phyloP scores from a whole-genome alignment of 2,797 vertebrate genomes.

The Columba guinea region DNA sequence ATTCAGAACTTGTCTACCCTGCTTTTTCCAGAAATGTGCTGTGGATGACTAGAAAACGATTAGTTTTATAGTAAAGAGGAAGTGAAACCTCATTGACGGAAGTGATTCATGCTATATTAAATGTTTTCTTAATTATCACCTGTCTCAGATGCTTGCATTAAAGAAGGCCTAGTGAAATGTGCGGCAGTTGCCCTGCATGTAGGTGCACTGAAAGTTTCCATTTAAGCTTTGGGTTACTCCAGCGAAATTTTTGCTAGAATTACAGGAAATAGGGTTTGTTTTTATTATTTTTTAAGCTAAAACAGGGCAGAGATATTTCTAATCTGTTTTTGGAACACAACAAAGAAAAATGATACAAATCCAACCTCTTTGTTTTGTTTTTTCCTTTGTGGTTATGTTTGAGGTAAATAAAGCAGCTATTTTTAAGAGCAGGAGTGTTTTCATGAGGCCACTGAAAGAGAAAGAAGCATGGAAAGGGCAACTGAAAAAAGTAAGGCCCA shows the following conservation, averaged over 20 bases:
- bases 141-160: neutral
- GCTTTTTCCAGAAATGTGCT: neutral
- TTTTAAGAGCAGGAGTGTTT: neutral
- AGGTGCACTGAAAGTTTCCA: neutral
- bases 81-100: neutral
- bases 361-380: neutral
- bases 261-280: neutral
- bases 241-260: neutral
- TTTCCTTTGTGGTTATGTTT: neutral
- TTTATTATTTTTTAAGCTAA: neutral
- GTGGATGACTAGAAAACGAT: neutral
- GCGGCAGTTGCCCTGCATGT: neutral
- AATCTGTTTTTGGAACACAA: neutral
- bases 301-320: neutral
- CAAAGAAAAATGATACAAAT: neutral
- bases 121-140: slow-evolving; percentile 33
- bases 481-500: neutral
- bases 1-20: slow-evolving; percentile 42
- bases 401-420: neutral
- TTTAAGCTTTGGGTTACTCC: neutral
- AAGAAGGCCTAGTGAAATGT: neutral
- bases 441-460: neutral
- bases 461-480: neutral
- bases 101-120: slow-evolving; percentile 12
- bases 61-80: slow-evolving; percentile 11